These are phyloP conservation scores for Eristalis arbustorum DNA, from an alignment of 2,888 invertebrate species.

Conservation along the genomic window DNA sequence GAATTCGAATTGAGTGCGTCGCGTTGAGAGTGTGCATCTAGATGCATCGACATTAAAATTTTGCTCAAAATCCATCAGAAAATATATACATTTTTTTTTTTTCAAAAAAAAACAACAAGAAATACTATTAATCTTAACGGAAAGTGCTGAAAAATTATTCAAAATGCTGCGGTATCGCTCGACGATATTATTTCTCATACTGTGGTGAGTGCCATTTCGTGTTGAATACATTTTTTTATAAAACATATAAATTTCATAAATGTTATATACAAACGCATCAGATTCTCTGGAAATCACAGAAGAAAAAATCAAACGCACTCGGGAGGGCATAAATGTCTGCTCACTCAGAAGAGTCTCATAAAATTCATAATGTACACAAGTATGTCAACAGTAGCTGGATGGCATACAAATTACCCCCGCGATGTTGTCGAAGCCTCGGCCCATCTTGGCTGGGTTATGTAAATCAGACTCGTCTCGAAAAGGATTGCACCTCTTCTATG, in stretches of 20 bases:
- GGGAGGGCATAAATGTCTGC: background rate
- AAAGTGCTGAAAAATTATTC: background rate
- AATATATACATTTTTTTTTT: background rate
- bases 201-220: conserved; percentile 38
- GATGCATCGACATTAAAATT: background rate
- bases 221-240: background rate
- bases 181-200: conserved; percentile 33
- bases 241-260: background rate
- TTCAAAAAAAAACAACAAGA: background rate
- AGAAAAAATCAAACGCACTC: background rate
- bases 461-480: background rate
- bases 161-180: conserved; percentile 18
- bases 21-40: background rate
- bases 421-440: too few relatives aligned
- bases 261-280: background rate
- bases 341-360: background rate
- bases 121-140: background rate
- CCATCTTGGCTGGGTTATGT: background rate
- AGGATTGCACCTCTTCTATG: background rate
- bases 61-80: background rate
- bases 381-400: background rate
- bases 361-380: background rate
- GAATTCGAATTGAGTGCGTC: background rate
- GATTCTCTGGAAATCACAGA: background rate
- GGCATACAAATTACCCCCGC: background rate